Evolutionary conservation across 2,888 invertebrate genomes (phyloP).

Genomic region (Pristionchus exspectatus): DNA sequence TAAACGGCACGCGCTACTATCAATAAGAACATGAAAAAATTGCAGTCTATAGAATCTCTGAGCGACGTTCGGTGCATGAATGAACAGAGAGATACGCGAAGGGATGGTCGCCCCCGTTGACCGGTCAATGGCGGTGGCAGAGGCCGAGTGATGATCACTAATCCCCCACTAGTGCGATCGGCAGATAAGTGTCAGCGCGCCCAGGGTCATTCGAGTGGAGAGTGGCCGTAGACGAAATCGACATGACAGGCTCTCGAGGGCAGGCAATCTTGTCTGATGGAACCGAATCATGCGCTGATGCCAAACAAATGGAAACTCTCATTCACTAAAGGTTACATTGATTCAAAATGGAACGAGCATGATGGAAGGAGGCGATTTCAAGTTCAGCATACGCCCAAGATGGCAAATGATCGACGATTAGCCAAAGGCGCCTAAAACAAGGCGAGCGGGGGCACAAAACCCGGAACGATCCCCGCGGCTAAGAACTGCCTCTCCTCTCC

Average conservation of each 20-base stretch:
- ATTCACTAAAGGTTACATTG: too few relatives aligned
- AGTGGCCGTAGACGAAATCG: neutral
- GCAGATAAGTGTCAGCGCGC: too few relatives aligned
- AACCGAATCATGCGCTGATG: too few relatives aligned
- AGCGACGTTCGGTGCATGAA: neutral
- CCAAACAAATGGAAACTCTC: too few relatives aligned
- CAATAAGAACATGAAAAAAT: too few relatives aligned
- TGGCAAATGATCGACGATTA: neutral
- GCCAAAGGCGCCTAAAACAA: neutral
- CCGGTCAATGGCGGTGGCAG: neutral
- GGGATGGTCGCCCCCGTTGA: neutral
- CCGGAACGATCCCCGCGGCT: slow-evolving; percentile 2
- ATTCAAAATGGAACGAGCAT: neutral
- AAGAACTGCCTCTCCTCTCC: neutral
- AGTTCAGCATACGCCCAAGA: neutral
- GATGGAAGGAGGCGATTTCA: neutral
- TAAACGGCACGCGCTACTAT: too few relatives aligned
- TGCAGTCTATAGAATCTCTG: neutral
- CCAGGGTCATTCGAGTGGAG: neutral
- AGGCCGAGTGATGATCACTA: neutral
- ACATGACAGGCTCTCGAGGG: too few relatives aligned
- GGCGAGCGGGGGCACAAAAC: neutral
- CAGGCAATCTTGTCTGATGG: too few relatives aligned
- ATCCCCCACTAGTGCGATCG: neutral
- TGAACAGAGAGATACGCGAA: neutral